Base-by-base conservation (phyloP, 2,888 invertebrate species). In the Archaeoteleia sp. region DNA sequence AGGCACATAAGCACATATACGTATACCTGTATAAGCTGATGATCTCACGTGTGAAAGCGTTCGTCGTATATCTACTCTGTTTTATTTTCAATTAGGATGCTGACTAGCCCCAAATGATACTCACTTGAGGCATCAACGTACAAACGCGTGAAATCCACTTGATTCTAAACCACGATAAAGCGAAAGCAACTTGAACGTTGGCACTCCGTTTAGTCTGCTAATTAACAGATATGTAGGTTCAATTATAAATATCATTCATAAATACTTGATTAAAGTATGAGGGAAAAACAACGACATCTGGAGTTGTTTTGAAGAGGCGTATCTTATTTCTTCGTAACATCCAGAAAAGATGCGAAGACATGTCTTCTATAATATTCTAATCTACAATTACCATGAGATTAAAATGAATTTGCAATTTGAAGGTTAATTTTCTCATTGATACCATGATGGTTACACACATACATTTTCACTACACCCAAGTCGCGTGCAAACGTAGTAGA, bases 31-130 rank as follows among this genome's bases (percentile, higher is more conserved):
- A 45, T 48, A 54, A 58, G 67, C 69, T 70, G 61, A 67, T 71
- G 67, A 73, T 67, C 67, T 58, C 65, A 62, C 65, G 49, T 67
- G 67, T 43, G 55, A 53, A 54, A 72, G 62, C 66, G 61, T 54
- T 46, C 39, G 49, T 53, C 58, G 62, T 39, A 46, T 65, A 65
- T 61, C 45, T 40, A 23, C 53, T 42, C 54, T 29, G 14, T 40
- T 43, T 53, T 53, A n/a, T 51, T 39, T 45, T 17, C 60, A 37
- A 49, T 29, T 58, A 35, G 42, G 53, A 60, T 54, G 60, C 43
- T 48, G 40, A 54, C 53, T 60, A 43, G 43, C 20, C 48, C 17
- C 37, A 49, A 17, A 43, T 35, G 60, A 37, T 45, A 46, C 15
- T 17, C 14, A 49, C 49, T 39, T 37, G n/a, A n/a, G n/a, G n/a